Percentiles rank a stretch among this genome's conserved stretches.
phyloP scores from a whole-genome alignment of 1,140 invertebrate genomes.

The Radopholus similis region DNA sequence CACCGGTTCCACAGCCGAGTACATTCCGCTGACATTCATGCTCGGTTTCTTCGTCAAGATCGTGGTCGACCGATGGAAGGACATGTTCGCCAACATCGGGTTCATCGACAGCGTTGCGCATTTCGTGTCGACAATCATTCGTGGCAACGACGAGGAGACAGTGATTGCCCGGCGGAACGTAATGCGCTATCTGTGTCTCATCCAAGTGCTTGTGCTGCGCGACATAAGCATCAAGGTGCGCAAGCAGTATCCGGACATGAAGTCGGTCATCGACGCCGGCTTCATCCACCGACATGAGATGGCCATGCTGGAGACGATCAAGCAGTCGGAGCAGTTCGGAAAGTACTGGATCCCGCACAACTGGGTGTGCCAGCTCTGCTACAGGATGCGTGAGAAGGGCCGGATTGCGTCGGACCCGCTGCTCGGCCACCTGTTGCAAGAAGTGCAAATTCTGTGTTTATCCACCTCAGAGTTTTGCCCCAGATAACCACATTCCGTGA shows the following conservation, averaged over 20 bases:
- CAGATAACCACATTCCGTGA: slow-evolving; percentile 17
- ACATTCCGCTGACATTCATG: slow-evolving; percentile 55
- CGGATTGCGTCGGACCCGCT: slow-evolving; percentile 19
- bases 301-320: slow-evolving; percentile 30
- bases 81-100: slow-evolving; percentile 50
- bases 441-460: slow-evolving; percentile 19
- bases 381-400: slow-evolving; percentile 11
- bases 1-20: slow-evolving; percentile 40
- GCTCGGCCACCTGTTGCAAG: slow-evolving; percentile 32
- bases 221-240: slow-evolving; percentile 82
- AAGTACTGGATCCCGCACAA: slow-evolving; percentile 54
- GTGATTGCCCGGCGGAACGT: slow-evolving; percentile 74
- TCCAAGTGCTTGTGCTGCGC: slow-evolving; percentile 69
- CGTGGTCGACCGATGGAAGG: slow-evolving; percentile 48
- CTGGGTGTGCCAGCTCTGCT: slow-evolving; percentile 32
- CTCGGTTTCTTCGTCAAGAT: slow-evolving; percentile 55
- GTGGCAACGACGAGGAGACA: slow-evolving; percentile 71
- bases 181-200: slow-evolving; percentile 70
- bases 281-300: slow-evolving; percentile 29
- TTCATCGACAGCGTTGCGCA: slow-evolving; percentile 23
- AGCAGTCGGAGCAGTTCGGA: background rate
- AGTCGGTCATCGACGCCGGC: slow-evolving; percentile 78
- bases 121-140: slow-evolving; percentile 16
- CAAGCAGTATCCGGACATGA: slow-evolving; percentile 82
- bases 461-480: slow-evolving; percentile 17